phyloP scores from a whole-genome alignment of 2,797 vertebrate species.

The Enteromius radiatus region DNA sequence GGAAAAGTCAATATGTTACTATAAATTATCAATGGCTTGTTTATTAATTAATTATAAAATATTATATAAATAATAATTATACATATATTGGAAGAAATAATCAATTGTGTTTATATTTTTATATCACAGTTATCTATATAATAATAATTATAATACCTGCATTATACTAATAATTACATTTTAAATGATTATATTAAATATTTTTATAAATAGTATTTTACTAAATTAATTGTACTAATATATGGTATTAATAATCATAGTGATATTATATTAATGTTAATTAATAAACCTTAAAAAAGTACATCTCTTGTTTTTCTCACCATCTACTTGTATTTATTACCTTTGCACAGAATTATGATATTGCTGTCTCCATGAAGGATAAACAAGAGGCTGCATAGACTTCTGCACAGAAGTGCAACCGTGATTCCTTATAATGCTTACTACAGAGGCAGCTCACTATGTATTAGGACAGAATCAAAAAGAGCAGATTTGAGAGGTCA shows the following conservation, averaged over 20 bases:
- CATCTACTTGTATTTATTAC: not conserved
- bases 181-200: not conserved
- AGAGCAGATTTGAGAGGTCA: not conserved
- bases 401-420: not conserved
- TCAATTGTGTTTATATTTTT: not conserved
- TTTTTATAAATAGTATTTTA: not conserved
- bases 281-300: not conserved
- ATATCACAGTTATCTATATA: not conserved
- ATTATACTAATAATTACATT: not conserved
- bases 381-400: not conserved
- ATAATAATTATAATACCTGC: not conserved
- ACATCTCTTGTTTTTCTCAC: not conserved
- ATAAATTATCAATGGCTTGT: not conserved
- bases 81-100: not conserved
- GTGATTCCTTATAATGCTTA: not conserved
- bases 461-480: not conserved
- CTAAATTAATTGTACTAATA: not conserved
- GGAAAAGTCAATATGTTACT: not conserved
- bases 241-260: not conserved
- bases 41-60: not conserved
- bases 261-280: not conserved
- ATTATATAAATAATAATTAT: not conserved
- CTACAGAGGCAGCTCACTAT: not conserved
- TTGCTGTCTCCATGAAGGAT: not conserved
- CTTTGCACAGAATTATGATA: not conserved